These are phyloP conservation scores for Phoxinus phoxinus DNA, from an alignment of 2,113 vertebrate species.

Conservation along the genomic window DNA sequence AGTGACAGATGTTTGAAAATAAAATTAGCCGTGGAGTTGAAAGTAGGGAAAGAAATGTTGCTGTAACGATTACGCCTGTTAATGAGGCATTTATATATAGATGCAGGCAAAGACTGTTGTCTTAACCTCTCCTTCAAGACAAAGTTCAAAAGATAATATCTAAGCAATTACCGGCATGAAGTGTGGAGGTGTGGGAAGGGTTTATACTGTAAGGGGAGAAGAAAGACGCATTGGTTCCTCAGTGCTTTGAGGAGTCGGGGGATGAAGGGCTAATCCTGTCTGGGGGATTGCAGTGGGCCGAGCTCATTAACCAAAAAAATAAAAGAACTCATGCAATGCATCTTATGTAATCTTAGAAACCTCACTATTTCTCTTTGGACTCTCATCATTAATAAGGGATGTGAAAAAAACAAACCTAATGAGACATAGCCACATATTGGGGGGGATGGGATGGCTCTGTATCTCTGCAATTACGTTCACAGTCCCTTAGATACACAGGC, in stretches of 20 bases:
- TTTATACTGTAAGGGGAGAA: slow-evolving; percentile 34
- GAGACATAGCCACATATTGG: slow-evolving; percentile 52
- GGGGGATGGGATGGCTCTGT: slow-evolving; percentile 53
- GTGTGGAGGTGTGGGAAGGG: slow-evolving; percentile 36
- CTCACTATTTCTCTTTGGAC: slow-evolving; percentile 45
- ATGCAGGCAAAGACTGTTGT: slow-evolving; percentile 40
- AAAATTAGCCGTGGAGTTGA: slow-evolving; percentile 1
- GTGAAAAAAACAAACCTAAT: slow-evolving; percentile 60
- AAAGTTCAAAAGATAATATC: slow-evolving; percentile 57
- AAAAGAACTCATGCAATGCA: slow-evolving; percentile 30
- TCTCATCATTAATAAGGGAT: slow-evolving; percentile 46
- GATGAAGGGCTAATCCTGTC: slow-evolving; percentile 40
- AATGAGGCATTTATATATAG: slow-evolving; percentile 33
- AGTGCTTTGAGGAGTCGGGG: slow-evolving; percentile 24
- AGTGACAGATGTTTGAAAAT: slow-evolving; percentile 43
- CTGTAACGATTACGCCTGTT: neutral
- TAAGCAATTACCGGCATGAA: slow-evolving; percentile 50
- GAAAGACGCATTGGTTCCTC: neutral
- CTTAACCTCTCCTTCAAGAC: slow-evolving; percentile 49
- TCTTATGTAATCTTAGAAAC: slow-evolving; percentile 54
- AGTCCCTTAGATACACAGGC: slow-evolving; percentile 63
- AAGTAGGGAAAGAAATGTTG: neutral
- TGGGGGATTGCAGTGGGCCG: slow-evolving; percentile 20
- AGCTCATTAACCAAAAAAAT: slow-evolving; percentile 57
- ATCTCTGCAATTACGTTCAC: slow-evolving; percentile 62